Base-by-base conservation (phyloP, 2,888 invertebrate genomes). In the Sphaerophoria taeniata region DNA sequence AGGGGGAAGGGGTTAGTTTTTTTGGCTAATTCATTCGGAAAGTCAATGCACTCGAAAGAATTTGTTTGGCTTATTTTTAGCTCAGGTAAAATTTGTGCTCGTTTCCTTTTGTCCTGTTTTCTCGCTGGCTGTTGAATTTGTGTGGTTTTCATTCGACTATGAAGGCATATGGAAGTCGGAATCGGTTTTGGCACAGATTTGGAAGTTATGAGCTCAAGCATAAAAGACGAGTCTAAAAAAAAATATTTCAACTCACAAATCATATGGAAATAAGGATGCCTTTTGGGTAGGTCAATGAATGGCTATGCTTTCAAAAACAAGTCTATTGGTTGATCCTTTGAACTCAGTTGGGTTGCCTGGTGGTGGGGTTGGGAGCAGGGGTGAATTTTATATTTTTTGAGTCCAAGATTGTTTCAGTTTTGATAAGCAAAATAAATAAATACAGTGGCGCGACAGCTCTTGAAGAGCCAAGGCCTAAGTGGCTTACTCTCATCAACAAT, bases 41-140 rank as follows among this genome's bases (percentile, higher is more conserved):
- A 78, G 84, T 84, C 84, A 63, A 76, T 84, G 84, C 71, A 84
- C 84, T 67, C 33, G 61, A 12, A 69, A 58, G 47, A 11, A 14
- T 36, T 12, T 47, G 43, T 51, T 53, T 51, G 51, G 39, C 12
- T 2, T 58, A 6, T 51, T 49, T 16, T 16, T 5, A 12, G 24
- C 16, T 1, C 16, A 58, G 39, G 60, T 24, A 5, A 0, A 12
- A 12, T 31, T 56, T 24, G 11, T 60, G n/a, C 43, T 60, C 36
- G 14, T 36, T 39, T 39, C 31, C 11, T 9, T 43, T 43, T 9
- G 39, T 43, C 11, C 11, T 39, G 6, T 39, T 39, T 39, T 3
- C 9, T 9, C 39, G 39, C 9, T 67, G n/a, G 36, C 47, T 47
- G 65, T 49, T 49, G 39, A 53, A 31, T 53, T 24, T 60, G 6